Base-by-base conservation (phyloP, 1,140 invertebrate genomes). In the Drosophila simulans region DNA sequence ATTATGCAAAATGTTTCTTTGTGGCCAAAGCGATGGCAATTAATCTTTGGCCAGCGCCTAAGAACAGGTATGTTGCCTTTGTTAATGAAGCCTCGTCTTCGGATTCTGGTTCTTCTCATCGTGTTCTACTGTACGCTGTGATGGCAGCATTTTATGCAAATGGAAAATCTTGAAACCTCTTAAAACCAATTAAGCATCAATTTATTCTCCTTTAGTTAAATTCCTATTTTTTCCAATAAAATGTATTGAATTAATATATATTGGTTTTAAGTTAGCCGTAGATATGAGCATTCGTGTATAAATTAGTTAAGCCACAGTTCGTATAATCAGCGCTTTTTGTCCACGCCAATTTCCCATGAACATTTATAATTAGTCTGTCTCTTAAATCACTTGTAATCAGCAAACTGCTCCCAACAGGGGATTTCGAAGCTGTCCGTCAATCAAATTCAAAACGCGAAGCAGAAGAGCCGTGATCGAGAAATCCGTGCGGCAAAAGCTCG, bases 151-250 rank as follows among this genome's bases (percentile, higher is more conserved):
- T 83, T 85, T 88, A 88, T 88, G 83, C 83, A 83, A 88, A 88
- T 88, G 84, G 68, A 89, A 86, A 88, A 84, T 74, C 81, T 69
- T 64, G 71, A 77, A 78, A 86, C 65, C 69, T 69, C 64, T 80
- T 80, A 66, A 70, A 86, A 81, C 76, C 73, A 83, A 88, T 88
- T 89, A 88, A 80, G 60, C 57, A 79, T 65, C 62, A 63, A 85
- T 85, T 73, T 85, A 89, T 88, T 71, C 77, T 77, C 51, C 53
- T 37, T 43, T 42, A n/a, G 22, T 43, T 42, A 25, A 25, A 5
- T 53, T 58, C 51, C 56, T 27, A 39, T 69, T 22, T 45, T 68
- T 46, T 27, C 4, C 4, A 20, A 69, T 60, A 64, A 40, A 56
- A 55, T 40, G 17, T 57, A 59, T 59, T 78, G 70, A 45, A 59